phyloP scores from a whole-genome alignment of 2,888 invertebrate species.

The Coenonympha arcania region DNA sequence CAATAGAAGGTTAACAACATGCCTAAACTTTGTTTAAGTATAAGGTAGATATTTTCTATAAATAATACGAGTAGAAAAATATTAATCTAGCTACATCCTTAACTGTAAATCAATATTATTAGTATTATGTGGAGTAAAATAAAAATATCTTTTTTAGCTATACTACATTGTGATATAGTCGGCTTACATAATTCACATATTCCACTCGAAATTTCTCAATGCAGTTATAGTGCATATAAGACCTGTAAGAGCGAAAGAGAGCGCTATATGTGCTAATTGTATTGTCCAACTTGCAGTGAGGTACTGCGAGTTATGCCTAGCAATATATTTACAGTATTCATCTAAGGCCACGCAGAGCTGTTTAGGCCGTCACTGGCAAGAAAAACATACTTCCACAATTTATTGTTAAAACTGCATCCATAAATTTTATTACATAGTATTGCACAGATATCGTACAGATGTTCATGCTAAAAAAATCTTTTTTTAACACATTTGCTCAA shows the following conservation, averaged over 20 bases:
- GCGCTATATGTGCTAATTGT: no score
- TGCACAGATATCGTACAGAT: neutral
- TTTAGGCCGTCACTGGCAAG: no score
- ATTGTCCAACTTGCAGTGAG: no score
- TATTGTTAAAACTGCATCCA: no score
- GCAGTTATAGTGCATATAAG: no score
- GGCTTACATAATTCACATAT: neutral
- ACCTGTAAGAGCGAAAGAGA: no score
- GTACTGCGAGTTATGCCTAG: no score
- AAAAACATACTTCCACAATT: no score
- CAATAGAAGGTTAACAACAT: neutral
- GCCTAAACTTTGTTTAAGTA: neutral
- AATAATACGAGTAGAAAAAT: slow-evolving; percentile 16
- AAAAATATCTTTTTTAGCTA: neutral
- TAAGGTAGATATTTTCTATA: neutral
- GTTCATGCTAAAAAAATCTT: no score
- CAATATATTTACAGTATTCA: neutral
- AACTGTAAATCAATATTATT: neutral
- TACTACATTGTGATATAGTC: neutral
- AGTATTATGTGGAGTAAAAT: neutral
- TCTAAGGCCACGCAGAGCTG: neutral
- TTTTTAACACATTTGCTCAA: no score
- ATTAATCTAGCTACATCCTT: slow-evolving; percentile 11
- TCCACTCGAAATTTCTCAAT: no score
- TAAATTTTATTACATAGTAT: neutral